Conservation (phyloP, 2,888 invertebrate species). For the Calephelis perditalis region DNA sequence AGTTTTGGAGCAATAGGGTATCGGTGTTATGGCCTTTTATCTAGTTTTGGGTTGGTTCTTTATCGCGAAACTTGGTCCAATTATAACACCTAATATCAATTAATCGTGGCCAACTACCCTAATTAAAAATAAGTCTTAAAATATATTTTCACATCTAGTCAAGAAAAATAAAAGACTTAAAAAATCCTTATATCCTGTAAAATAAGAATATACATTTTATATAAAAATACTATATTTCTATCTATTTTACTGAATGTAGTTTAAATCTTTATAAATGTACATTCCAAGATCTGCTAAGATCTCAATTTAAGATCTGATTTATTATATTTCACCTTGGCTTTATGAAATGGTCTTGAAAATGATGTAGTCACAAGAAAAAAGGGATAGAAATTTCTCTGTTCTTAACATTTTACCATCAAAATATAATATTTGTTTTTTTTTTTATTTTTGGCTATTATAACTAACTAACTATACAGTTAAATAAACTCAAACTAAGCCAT, state of each 20-base stretch:
- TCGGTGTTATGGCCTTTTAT: no score
- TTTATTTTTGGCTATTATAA: no score
- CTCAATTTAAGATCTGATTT: conserved; percentile 21
- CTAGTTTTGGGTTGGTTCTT: no score
- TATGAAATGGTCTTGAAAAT: neutral
- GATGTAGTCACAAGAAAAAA: no score
- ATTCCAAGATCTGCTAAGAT: conserved; percentile 19
- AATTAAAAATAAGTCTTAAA: conserved; percentile 9
- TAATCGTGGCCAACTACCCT: conserved; percentile 3
- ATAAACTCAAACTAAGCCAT: no score
- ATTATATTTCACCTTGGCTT: conserved; percentile 1
- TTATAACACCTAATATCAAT: neutral
- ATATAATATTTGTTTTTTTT: no score
- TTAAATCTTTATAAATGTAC: conserved; percentile 16
- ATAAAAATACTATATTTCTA: conserved; percentile 17
- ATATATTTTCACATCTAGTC: conserved; percentile 15
- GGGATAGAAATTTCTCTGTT: no score
- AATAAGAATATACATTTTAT: conserved; percentile 5
- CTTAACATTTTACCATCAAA: no score
- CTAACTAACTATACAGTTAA: no score
- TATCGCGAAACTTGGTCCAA: no score
- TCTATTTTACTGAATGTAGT: conserved; percentile 15
- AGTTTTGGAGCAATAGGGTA: no score
- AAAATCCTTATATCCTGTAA: conserved; percentile 6
- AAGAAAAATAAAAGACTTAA: conserved; percentile 12